Conservation (phyloP, 2,888 invertebrate species). For the Agrenia bidenticulata region DNA sequence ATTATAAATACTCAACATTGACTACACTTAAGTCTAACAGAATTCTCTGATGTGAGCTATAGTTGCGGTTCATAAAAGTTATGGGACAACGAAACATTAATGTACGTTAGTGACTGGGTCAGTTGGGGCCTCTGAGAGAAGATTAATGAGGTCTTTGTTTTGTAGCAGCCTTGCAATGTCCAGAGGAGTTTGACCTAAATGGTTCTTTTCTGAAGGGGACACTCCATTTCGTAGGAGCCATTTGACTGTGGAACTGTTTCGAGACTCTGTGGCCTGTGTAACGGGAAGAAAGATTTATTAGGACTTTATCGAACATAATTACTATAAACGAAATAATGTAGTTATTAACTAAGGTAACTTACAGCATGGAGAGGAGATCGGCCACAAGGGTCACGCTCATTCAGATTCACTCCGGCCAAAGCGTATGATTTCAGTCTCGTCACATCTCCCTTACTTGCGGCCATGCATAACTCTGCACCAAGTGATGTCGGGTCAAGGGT, state of each 20-base stretch:
- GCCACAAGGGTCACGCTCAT: constrained; percentile 64
- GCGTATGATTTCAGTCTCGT: constrained; percentile 64
- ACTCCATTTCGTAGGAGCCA: constrained; percentile 42
- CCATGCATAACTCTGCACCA: constrained; percentile 68
- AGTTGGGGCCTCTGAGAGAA: too few relatives aligned
- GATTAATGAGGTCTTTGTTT: too few relatives aligned
- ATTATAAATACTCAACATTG: too few relatives aligned
- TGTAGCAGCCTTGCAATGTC: constrained; percentile 40
- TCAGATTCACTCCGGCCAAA: constrained; percentile 69
- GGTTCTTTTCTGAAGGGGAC: constrained; percentile 25
- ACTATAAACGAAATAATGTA: too few relatives aligned
- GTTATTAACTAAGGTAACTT: too few relatives aligned
- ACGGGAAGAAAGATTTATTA: background rate
- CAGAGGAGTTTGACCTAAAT: constrained; percentile 36
- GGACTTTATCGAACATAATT: too few relatives aligned
- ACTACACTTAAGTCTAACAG: too few relatives aligned
- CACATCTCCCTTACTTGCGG: constrained; percentile 61
- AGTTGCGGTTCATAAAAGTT: too few relatives aligned
- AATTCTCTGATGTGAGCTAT: too few relatives aligned
- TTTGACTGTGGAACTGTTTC: constrained; percentile 29
- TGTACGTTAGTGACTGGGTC: too few relatives aligned
- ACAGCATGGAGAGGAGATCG: constrained; percentile 71
- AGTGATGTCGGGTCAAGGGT: constrained; percentile 63
- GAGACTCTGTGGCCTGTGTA: constrained; percentile 37
- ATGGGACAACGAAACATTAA: too few relatives aligned